These are phyloP conservation scores for Typhlichthys subterraneus DNA, from an alignment of 2,797 vertebrate genomes.

Conservation along the genomic window DNA sequence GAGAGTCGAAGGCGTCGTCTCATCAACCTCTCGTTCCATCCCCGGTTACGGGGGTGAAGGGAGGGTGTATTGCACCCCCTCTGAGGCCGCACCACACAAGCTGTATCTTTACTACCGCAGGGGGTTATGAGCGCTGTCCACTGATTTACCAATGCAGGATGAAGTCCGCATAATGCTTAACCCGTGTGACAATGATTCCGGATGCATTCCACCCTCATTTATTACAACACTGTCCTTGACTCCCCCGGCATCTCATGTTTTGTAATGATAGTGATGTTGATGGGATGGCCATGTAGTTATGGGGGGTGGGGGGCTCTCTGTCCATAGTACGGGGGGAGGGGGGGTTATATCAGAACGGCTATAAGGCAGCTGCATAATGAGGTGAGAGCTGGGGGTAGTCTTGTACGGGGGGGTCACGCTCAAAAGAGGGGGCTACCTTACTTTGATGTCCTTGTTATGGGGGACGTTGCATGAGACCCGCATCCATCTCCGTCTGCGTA, in stretches of 20 bases:
- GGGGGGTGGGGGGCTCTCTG: conserved; percentile 74
- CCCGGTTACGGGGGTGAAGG: not conserved
- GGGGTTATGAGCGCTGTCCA: conserved; percentile 80
- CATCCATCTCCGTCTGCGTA: conserved; percentile 87
- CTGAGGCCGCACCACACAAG: conserved; percentile 68
- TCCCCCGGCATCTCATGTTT: conserved; percentile 85
- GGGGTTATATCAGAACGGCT: conserved; percentile 86
- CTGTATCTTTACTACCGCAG: conserved; percentile 82
- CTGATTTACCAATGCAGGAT: conserved; percentile 87
- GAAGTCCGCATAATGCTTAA: conserved; percentile 83
- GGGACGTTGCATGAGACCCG: conserved; percentile 75
- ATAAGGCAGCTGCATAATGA: conserved; percentile 86
- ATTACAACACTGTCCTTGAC: conserved; percentile 87
- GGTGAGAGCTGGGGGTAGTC: conserved; percentile 80
- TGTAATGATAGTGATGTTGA: conserved; percentile 89
- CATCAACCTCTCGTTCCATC: conserved; percentile 44
- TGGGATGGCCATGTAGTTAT: conserved; percentile 83
- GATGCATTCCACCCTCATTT: conserved; percentile 88
- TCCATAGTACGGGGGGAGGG: conserved; percentile 78
- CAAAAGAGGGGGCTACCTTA: conserved; percentile 83
- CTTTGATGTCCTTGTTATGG: conserved; percentile 86
- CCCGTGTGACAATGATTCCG: conserved; percentile 85
- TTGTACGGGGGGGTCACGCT: conserved; percentile 79
- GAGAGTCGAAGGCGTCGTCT: conserved; percentile 41
- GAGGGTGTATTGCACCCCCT: conserved; percentile 42